Base-by-base conservation (phyloP, 30 jellyfish, hydroid and myxozoan genomes). In the Aurelia aurita complex sp. Pacific region DNA sequence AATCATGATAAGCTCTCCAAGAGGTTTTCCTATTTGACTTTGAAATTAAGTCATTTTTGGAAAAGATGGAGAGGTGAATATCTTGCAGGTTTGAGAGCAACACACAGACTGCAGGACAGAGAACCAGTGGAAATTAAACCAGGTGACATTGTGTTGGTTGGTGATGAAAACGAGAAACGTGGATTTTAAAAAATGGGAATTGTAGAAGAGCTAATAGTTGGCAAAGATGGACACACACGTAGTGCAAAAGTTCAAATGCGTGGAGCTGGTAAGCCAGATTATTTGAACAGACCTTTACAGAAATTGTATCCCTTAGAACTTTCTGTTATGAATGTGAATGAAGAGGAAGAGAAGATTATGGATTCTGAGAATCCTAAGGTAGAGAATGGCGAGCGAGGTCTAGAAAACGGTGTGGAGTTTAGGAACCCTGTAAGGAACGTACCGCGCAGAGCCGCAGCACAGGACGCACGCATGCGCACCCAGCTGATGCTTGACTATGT, bases 281-380 rank as follows among this genome's bases (percentile, higher is more conserved):
- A 9, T 64, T 10, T 80, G 16, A 10, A 35, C 57, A 67, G 90
- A 54, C 82, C 90, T 10, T 46, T 67, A 36, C 82, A 66, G 81
- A 80, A 80, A 50, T 57, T 80, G 64, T 80, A 80, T 69, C 82
- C 82, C 4, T 32, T 79, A 64, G 87, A 77, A 59, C 35, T 43
- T n/a, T 8, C n/a, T 32, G 80, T 69, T 23, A 59, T 1, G 34
- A 51, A 40, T n/a, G 32, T 9, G 32, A 59, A 69, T 15, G 63
- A 14, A 2, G 29, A 69, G 19, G 18, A 34, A 38, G 80, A 72
- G 17, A 43, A 10, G 11, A 42, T 32, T 4, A 11, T 72, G 40
- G 35, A 72, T 1, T 11, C 82, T 16, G 67, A 15, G 38, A 18
- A 35, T 38, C n/a, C 9, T 18, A 15, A 15, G 67, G 1, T 42